Base-by-base conservation (phyloP, 2,888 invertebrate species). In the Nomada goodeniana region DNA sequence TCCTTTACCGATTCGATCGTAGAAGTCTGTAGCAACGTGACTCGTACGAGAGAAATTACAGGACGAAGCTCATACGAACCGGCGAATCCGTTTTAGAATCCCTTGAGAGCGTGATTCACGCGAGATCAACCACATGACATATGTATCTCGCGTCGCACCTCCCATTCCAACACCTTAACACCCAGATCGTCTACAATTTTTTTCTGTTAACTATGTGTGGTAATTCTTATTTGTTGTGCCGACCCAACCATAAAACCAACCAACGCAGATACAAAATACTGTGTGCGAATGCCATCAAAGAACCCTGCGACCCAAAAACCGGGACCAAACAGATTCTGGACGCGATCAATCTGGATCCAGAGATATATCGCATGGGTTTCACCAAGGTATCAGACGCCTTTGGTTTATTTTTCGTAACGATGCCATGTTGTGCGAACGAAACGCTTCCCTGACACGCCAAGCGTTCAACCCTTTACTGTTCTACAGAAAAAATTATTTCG, bases 231-330 rank as follows among this genome's bases (percentile, higher is more conserved):
- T 63, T 84, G 85, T 86, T 84, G 75, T 84, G 79, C 47, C 67
- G 50, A 61, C 69, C 71, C 60, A 63, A 72, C 71, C 79, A 74
- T 78, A 76, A 86, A 76, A 76, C 73, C 36, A 64, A 83, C 76
- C 93, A 95, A 96, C 95, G 96, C 97, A 98, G 98, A 97, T 99
- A 99, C 97, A 98, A 98, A 96, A 99, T 99, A 96, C 97, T 99
- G 96, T 98, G 98, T 95, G 98, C 99, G 94, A 97, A 97, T 95
- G 96, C 95, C 94, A 94, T 98, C 94, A 96, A 96, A 95, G 96
- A 96, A 90, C 95, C 95, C 90, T 96, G 96, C 94, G 95, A 96
- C 88, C 95, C 96, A 86, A 96, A 96, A 95, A 97, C 97, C 95
- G 97, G 97, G 91, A 96, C 98, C 87, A 95, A 96, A 94, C 95